Conservation (phyloP, 2,888 invertebrate species). For the Rhingia campestris region DNA sequence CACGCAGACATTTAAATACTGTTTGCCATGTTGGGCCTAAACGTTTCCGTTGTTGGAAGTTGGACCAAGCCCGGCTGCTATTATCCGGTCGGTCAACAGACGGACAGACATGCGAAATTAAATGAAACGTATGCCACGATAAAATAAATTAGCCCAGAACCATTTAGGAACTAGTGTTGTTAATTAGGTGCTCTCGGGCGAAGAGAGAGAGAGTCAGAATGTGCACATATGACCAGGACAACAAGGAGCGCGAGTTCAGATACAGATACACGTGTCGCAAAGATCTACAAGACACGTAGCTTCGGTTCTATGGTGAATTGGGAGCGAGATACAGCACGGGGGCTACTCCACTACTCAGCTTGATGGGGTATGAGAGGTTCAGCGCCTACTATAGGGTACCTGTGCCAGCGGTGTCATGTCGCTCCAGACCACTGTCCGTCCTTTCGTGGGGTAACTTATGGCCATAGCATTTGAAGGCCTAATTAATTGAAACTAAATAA, state of each 20-base stretch:
- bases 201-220: conserved; percentile 28
- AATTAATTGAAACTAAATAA: conserved; percentile 83
- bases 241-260: conserved; percentile 63
- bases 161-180: conserved; percentile 76
- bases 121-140: conserved; percentile 75
- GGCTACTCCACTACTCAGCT: not conserved
- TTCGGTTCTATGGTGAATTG: not conserved
- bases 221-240: conserved; percentile 50
- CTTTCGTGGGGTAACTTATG: conserved; percentile 79
- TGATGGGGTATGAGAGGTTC: conserved; percentile 62
- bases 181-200: conserved; percentile 70
- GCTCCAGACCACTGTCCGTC: conserved; percentile 57
- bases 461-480: conserved; percentile 83
- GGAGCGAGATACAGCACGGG: conserved; percentile 13
- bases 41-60: conserved; percentile 47
- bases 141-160: conserved; percentile 77
- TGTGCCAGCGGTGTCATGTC: conserved; percentile 51
- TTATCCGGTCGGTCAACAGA: conserved; percentile 25
- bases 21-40: conserved; percentile 45
- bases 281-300: conserved; percentile 68
- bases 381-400: conserved; percentile 41
- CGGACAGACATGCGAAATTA: conserved; percentile 71
- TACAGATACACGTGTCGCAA: conserved; percentile 63
- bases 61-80: conserved; percentile 7
- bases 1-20: conserved; percentile 3